A percentile compares a stretch with the other conserved stretches of the same genome.
Evolutionary conservation across 2,797 vertebrate species (phyloP).

Genomic region (Scolopax bukidnonensis): DNA sequence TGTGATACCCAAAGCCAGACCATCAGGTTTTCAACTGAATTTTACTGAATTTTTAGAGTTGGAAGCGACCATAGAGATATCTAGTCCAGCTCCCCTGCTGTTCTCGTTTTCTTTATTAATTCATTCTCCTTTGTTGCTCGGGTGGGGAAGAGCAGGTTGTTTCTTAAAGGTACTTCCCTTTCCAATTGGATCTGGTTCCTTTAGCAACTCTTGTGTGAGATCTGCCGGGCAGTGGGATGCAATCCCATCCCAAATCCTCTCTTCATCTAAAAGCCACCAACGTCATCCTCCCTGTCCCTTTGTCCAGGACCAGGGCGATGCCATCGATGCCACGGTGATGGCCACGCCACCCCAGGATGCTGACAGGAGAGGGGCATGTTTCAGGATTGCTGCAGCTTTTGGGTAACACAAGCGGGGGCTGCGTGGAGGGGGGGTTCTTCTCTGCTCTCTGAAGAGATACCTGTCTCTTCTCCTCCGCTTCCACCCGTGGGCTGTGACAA

Average conservation of each 20-base stretch:
- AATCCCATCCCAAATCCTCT: not conserved
- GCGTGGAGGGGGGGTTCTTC: not conserved
- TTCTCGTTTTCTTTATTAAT: not conserved
- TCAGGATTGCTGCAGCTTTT: not conserved
- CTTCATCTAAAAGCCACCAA: not conserved
- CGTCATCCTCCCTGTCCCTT: not conserved
- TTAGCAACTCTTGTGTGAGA: not conserved
- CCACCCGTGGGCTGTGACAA: rapidly evolving
- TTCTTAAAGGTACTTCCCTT: not conserved
- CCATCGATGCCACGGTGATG: not conserved
- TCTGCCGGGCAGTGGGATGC: no score
- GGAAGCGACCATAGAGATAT: no score
- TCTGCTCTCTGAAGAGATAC: not conserved
- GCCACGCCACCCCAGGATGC: not conserved
- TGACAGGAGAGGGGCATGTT: not conserved
- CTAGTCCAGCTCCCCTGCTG: no score
- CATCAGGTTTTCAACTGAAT: not conserved
- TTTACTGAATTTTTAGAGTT: no score
- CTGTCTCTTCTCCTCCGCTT: rapidly evolving
- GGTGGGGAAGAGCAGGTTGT: not conserved
- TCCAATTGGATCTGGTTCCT: not conserved
- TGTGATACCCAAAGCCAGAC: not conserved
- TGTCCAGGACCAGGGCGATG: rapidly evolving
- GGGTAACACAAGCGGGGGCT: constrained; percentile 25
- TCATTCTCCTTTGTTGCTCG: not conserved